Percentiles rank a stretch among this genome's conserved stretches.
phyloP scores from a whole-genome alignment of 2,113 vertebrate genomes.

The Myotis yumanensis region DNA sequence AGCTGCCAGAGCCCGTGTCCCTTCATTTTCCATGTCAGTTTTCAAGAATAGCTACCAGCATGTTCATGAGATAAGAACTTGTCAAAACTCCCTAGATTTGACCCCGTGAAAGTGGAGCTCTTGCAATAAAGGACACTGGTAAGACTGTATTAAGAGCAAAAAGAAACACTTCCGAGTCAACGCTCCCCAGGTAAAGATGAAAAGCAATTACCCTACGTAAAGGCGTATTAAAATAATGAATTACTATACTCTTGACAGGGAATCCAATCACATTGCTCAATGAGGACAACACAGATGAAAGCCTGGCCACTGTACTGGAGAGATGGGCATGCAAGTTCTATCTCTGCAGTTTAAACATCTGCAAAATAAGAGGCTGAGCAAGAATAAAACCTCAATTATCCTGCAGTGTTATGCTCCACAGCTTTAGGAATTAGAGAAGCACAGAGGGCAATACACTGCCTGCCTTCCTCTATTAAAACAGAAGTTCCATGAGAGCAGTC shows the following conservation, averaged over 20 bases:
- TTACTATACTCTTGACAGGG: not conserved
- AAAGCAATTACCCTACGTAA: not conserved
- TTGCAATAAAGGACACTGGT: conserved; percentile 24
- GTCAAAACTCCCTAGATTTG: not conserved
- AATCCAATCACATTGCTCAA: not conserved
- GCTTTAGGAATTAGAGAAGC: not conserved
- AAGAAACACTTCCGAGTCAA: not conserved
- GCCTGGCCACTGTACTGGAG: not conserved
- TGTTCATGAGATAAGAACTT: not conserved
- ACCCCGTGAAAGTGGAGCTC: conserved; percentile 4
- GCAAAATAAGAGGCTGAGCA: not conserved
- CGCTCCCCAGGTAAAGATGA: not conserved
- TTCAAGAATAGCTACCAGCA: conserved; percentile 52
- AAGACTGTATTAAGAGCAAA: not conserved
- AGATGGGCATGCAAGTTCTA: not conserved
- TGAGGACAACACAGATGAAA: not conserved
- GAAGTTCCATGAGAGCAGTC: not conserved
- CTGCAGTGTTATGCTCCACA: not conserved
- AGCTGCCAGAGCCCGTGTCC: conserved; percentile 58
- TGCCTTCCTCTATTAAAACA: not conserved
- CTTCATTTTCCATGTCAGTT: conserved; percentile 58
- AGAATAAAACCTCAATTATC: not conserved
- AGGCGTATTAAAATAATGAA: not conserved
- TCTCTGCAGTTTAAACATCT: not conserved
- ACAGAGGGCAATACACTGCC: accelerated